Evolutionary conservation across 2,113 vertebrate genomes (phyloP).

Genomic region (Tretioscincus oriximinensis): DNA sequence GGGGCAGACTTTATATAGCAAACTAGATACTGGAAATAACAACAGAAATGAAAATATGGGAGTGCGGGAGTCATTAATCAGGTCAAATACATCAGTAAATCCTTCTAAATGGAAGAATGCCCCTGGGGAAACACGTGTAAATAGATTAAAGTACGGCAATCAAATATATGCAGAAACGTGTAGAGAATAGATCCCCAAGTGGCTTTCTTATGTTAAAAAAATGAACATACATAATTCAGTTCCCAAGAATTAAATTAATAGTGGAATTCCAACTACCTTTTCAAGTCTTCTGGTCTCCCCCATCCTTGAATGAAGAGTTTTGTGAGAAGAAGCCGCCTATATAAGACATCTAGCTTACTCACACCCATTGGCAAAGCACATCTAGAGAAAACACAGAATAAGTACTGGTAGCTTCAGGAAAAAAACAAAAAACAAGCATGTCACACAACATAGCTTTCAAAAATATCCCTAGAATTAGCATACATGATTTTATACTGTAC

Average conservation of each 20-base stretch:
- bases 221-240: not conserved
- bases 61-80: too few species aligned
- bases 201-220: not conserved
- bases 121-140: too few species aligned
- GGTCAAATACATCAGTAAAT: too few species aligned
- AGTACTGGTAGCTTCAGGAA: not conserved
- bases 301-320: slow-evolving; percentile 98
- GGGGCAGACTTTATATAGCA: too few species aligned
- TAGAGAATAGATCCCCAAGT: too few species aligned
- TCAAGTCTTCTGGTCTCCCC: slow-evolving; percentile 95
- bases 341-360: slow-evolving; percentile 92
- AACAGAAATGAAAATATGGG: too few species aligned
- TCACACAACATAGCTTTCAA: not conserved
- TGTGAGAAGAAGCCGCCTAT: slow-evolving; percentile 92
- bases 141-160: too few species aligned
- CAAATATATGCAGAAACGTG: too few species aligned
- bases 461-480: not conserved
- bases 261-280: slow-evolving; percentile 76
- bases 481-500: not conserved
- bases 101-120: too few species aligned
- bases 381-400: slow-evolving; percentile 63
- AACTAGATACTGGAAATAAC: too few species aligned
- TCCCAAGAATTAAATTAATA: not conserved
- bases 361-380: slow-evolving; percentile 87
- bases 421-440: not conserved